A percentile compares a stretch with the other conserved stretches of the same genome.
Conservation (phyloP, 2,113 vertebrate species). For the Rhynchopsitta pachyrhyncha region DNA sequence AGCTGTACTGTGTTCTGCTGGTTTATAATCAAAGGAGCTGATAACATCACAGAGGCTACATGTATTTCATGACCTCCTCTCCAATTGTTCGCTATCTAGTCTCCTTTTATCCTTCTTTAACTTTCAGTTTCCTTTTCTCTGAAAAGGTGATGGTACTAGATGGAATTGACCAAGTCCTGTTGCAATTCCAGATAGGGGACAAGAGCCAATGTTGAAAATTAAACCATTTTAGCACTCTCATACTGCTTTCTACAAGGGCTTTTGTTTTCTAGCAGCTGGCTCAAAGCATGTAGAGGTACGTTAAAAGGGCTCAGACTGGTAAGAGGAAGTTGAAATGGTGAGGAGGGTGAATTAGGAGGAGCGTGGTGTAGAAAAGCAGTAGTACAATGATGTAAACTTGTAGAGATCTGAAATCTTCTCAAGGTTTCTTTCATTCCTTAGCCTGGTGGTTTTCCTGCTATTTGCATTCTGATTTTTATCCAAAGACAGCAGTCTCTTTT, state of each 20-base stretch:
- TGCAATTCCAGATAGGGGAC: background rate
- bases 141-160: background rate
- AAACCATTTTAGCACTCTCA: background rate
- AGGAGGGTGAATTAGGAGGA: background rate
- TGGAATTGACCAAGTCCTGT: background rate
- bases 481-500: background rate
- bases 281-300: background rate
- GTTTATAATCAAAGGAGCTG: background rate
- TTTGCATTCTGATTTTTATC: background rate
- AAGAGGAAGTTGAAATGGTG: background rate
- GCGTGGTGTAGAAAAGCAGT: background rate
- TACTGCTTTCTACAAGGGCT: background rate
- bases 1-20: background rate
- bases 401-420: background rate
- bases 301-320: background rate
- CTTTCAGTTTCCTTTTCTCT: background rate
- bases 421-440: background rate
- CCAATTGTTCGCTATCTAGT: background rate
- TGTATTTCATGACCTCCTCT: background rate
- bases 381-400: background rate
- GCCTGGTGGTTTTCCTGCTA: background rate
- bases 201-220: background rate
- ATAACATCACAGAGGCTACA: background rate
- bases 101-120: background rate
- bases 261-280: background rate